A percentile compares a stretch with the other conserved stretches of the same genome.
phyloP scores from a whole-genome alignment of 1,140 invertebrate species.

The Drosophila micromelanica region DNA sequence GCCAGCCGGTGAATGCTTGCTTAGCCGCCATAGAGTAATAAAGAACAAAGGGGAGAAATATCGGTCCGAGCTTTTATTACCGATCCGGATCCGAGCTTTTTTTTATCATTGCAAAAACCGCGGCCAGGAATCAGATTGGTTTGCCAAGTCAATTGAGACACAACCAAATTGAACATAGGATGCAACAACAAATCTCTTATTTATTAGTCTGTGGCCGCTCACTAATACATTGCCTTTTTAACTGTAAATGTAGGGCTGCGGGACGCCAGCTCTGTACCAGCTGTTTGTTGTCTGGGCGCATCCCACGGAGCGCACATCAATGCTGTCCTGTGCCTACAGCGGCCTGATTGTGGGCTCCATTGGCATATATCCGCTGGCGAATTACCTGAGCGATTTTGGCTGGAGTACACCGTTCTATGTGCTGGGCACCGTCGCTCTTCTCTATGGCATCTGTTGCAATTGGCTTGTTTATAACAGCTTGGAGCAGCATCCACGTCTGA shows the following conservation, averaged over 20 bases:
- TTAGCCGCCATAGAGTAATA: too few relatives aligned
- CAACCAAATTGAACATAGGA: too few relatives aligned
- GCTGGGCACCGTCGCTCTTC: slow-evolving; percentile 44
- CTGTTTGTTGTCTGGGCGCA: slow-evolving; percentile 75
- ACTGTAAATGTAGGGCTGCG: slow-evolving; percentile 78
- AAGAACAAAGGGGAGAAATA: too few relatives aligned
- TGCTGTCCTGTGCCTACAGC: slow-evolving; percentile 73
- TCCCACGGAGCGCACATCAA: slow-evolving; percentile 70
- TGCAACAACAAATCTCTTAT: too few relatives aligned
- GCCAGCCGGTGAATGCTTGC: neutral
- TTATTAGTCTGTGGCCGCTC: too few relatives aligned
- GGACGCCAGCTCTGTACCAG: slow-evolving; percentile 72
- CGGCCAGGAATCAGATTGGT: too few relatives aligned
- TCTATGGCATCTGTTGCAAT: slow-evolving; percentile 58
- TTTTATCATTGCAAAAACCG: too few relatives aligned
- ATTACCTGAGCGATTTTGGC: slow-evolving; percentile 58
- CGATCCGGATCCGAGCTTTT: too few relatives aligned
- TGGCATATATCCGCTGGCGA: slow-evolving; percentile 64
- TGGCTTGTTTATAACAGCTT: slow-evolving; percentile 71
- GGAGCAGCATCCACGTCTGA: slow-evolving; percentile 69
- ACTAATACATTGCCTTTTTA: neutral
- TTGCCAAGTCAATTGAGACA: too few relatives aligned
- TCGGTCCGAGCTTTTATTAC: too few relatives aligned
- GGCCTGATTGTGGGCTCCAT: slow-evolving; percentile 66
- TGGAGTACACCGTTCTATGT: slow-evolving; percentile 73